Conservation (phyloP, 2,797 vertebrate species). For the Xiphophorus birchmanni region DNA sequence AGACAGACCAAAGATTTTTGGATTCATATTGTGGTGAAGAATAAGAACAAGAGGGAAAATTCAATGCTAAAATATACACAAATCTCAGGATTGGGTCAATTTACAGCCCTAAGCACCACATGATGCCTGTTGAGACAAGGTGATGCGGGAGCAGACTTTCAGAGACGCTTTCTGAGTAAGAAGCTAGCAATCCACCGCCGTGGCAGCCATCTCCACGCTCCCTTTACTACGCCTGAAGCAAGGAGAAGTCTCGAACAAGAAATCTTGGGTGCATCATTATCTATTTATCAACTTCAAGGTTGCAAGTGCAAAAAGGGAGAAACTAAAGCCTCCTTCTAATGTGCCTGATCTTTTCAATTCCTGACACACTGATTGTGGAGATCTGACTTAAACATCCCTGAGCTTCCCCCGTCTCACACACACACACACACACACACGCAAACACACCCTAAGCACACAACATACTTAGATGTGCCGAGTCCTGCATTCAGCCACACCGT, state of each 20-base stretch:
- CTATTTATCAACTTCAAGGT: conserved; percentile 42
- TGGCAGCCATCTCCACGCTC: conserved; percentile 7
- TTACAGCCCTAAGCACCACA: neutral
- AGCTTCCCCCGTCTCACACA: conserved; percentile 1
- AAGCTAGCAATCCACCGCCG: neutral
- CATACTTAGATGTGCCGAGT: neutral
- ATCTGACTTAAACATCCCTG: conserved; percentile 34
- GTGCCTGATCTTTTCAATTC: conserved; percentile 59
- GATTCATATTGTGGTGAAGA: neutral
- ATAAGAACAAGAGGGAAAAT: neutral
- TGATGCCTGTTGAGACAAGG: neutral
- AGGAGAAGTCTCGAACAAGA: conserved; percentile 24
- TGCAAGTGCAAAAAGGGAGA: conserved; percentile 55
- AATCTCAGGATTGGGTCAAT: neutral
- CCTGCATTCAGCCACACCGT: conserved; percentile 1
- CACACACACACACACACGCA: neutral
- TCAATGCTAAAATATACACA: neutral
- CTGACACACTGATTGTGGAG: conserved; percentile 48
- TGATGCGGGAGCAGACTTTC: neutral
- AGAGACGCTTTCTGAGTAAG: neutral
- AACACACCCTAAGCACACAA: neutral
- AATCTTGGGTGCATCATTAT: conserved; percentile 1
- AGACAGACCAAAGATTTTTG: neutral
- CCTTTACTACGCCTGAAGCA: conserved; percentile 11
- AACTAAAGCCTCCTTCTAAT: conserved; percentile 55